Conservation (phyloP, 2,113 vertebrate species). For the Aphyosemion australe region DNA sequence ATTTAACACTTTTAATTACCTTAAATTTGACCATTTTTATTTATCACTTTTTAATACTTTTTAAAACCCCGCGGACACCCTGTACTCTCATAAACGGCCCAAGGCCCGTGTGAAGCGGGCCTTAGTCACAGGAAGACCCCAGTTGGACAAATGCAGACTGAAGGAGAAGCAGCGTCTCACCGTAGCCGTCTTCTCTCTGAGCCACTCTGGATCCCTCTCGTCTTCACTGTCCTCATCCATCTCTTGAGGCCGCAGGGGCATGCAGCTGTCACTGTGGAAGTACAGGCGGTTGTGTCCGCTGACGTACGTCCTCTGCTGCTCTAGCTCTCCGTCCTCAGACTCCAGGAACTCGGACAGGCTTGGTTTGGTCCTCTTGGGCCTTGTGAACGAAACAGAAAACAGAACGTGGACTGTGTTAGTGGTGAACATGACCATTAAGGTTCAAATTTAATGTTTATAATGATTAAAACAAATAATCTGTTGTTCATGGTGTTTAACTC, state of each 20-base stretch:
- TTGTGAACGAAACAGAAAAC: constrained; percentile 39
- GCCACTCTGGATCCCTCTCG: constrained; percentile 95
- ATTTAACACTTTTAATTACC: too few species aligned
- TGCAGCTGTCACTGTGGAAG: constrained; percentile 98
- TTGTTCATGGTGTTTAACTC: too few species aligned
- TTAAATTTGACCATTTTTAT: too few species aligned
- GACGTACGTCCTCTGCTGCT: constrained; percentile 96
- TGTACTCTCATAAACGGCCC: too few species aligned
- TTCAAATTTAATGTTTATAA: too few species aligned
- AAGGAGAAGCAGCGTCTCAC: constrained; percentile 69
- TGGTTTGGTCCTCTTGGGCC: constrained; percentile 96
- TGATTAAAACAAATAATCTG: too few species aligned
- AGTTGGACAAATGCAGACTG: neutral
- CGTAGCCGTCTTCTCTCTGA: constrained; percentile 96
- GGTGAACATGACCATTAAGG: too few species aligned
- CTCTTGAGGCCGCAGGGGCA: constrained; percentile 96
- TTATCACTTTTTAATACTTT: too few species aligned
- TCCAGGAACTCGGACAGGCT: constrained; percentile 98
- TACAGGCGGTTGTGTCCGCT: constrained; percentile 98
- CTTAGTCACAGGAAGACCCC: too few species aligned
- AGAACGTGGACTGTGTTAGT: too few species aligned
- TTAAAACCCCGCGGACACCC: too few species aligned
- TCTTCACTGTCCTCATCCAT: constrained; percentile 99
- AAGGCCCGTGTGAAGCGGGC: too few species aligned
- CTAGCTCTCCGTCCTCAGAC: constrained; percentile 94